Evolutionary conservation across 2,797 vertebrate species (phyloP).

Genomic region (Enteromius radiatus): DNA sequence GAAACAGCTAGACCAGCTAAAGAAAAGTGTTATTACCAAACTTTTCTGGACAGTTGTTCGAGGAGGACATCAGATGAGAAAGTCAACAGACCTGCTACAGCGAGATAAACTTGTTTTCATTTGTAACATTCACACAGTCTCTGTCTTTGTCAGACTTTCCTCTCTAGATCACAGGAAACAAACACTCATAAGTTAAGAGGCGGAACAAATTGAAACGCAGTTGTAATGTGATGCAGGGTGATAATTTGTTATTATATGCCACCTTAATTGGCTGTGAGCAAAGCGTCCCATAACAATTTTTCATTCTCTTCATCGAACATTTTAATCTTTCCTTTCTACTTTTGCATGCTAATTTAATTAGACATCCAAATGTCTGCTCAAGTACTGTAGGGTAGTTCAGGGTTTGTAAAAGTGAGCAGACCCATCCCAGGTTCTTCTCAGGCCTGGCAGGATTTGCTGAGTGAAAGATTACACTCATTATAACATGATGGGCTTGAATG

Average conservation of each 20-base stretch:
- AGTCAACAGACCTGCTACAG: slow-evolving; percentile 10
- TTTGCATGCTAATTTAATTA: slow-evolving; percentile 9
- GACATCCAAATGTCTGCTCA: background rate
- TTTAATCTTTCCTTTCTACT: background rate
- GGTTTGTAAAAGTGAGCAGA: background rate
- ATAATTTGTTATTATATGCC: slow-evolving; percentile 22
- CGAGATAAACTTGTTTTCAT: background rate
- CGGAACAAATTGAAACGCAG: slow-evolving; percentile 21
- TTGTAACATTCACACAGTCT: background rate
- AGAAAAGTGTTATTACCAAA: background rate
- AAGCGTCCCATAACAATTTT: background rate
- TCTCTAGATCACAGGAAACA: background rate
- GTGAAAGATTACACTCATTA: slow-evolving; percentile 26
- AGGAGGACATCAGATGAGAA: slow-evolving; percentile 8
- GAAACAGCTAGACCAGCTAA: background rate
- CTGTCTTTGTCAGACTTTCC: background rate
- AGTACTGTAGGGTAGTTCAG: background rate
- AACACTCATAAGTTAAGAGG: slow-evolving; percentile 2
- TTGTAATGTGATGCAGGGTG: slow-evolving; percentile 5
- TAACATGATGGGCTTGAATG: slow-evolving; percentile 1
- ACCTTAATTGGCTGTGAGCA: slow-evolving; percentile 19
- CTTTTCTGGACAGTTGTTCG: background rate
- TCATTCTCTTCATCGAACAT: background rate
- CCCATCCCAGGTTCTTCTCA: background rate
- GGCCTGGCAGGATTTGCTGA: background rate